Percentiles rank a stretch among this genome's conserved stretches.
These are phyloP conservation scores for Drosophila villosipedis DNA, from an alignment of 2,888 invertebrate genomes.

Conservation along the genomic window DNA sequence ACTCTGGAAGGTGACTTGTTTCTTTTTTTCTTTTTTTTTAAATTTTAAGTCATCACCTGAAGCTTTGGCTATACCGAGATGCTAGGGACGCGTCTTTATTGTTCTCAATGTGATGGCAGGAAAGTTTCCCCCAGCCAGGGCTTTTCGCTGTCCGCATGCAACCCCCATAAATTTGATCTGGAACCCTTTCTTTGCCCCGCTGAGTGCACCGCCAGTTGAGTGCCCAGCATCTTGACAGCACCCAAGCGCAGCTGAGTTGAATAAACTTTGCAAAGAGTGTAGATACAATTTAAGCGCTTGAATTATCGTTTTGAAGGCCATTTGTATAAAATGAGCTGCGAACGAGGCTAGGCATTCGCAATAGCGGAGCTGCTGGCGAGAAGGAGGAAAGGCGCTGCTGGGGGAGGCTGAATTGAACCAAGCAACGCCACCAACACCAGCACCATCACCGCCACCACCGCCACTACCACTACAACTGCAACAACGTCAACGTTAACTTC, in stretches of 20 bases:
- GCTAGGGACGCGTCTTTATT: slow-evolving; percentile 35
- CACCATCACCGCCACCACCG: background rate
- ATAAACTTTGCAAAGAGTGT: slow-evolving; percentile 79
- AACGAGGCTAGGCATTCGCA: slow-evolving; percentile 76
- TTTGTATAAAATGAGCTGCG: slow-evolving; percentile 73
- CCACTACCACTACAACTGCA: background rate
- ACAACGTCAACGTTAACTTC: slow-evolving; percentile 17
- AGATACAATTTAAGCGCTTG: slow-evolving; percentile 80
- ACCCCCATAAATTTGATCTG: slow-evolving; percentile 26
- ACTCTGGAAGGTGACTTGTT: slow-evolving; percentile 24
- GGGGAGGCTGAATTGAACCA: slow-evolving; percentile 23
- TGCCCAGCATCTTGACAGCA: slow-evolving; percentile 24
- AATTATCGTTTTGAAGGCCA: slow-evolving; percentile 83
- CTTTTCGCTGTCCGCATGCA: slow-evolving; percentile 3
- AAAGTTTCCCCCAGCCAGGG: slow-evolving; percentile 25
- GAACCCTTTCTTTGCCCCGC: slow-evolving; percentile 1
- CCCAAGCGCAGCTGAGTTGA: slow-evolving; percentile 71
- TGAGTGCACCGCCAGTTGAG: slow-evolving; percentile 3
- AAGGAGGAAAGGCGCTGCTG: background rate
- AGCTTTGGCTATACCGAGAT: slow-evolving; percentile 14
- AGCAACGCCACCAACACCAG: slow-evolving; percentile 32
- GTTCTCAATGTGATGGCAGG: slow-evolving; percentile 9
- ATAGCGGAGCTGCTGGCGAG: slow-evolving; percentile 47
- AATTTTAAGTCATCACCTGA: slow-evolving; percentile 4
- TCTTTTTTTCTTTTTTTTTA: background rate